Conservation (phyloP, 2,888 invertebrate genomes). For the Limnephilus auricula region DNA sequence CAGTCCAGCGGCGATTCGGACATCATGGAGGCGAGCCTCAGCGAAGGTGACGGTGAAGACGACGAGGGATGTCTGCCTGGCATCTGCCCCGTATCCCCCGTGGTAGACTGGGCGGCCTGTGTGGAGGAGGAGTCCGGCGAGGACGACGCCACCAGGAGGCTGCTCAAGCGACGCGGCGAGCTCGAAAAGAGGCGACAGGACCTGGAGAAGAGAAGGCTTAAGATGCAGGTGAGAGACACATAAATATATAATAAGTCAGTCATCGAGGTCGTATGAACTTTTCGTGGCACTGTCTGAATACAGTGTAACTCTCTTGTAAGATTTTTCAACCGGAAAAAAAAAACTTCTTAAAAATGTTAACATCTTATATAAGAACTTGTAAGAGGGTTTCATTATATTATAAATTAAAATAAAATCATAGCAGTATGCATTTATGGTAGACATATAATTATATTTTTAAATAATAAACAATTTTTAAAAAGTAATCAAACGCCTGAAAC, state of each 20-base stretch:
- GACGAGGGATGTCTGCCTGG: slow-evolving; percentile 75
- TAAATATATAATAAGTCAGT: background rate
- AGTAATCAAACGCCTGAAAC: no score
- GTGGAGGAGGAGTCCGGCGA: slow-evolving; percentile 61
- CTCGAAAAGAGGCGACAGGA: slow-evolving; percentile 74
- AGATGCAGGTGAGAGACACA: slow-evolving; percentile 72
- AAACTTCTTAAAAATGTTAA: no score
- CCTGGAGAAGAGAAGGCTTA: slow-evolving; percentile 72
- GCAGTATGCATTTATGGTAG: no score
- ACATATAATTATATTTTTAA: no score
- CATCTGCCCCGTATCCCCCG: slow-evolving; percentile 67
- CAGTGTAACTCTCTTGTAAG: no score
- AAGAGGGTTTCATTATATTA: no score
- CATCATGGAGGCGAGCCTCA: slow-evolving; percentile 68
- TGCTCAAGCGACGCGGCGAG: slow-evolving; percentile 74
- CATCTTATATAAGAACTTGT: no score
- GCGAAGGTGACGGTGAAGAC: slow-evolving; percentile 76
- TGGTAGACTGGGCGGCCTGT: slow-evolving; percentile 68
- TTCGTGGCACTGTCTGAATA: no score
- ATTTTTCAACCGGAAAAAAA: no score
- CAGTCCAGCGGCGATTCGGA: slow-evolving; percentile 64
- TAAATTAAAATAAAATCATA: no score
- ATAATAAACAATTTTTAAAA: no score
- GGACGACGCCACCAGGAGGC: slow-evolving; percentile 73
- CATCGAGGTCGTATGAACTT: background rate